Conservation (phyloP, 2,113 vertebrate genomes). For the Amphilophus citrinellus region DNA sequence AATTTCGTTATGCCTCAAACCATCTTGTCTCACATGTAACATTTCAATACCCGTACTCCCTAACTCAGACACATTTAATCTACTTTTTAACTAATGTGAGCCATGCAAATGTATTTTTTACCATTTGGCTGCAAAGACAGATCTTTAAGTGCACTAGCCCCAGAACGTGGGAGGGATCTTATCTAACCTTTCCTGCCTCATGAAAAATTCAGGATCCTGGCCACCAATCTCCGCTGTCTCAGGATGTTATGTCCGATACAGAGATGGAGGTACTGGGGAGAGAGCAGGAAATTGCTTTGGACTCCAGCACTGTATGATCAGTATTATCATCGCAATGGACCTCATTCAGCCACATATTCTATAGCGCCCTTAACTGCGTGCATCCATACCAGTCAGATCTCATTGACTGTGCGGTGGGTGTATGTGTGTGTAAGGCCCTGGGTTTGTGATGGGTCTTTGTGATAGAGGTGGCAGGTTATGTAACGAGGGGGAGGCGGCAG, state of each 20-base stretch:
- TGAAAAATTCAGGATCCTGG: conserved; percentile 82
- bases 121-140: conserved; percentile 51
- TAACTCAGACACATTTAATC: conserved; percentile 3
- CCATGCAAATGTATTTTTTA: conserved; percentile 51
- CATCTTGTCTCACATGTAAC: not conserved
- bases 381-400: conserved; percentile 29
- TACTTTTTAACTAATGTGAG: conserved; percentile 25
- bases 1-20: not conserved
- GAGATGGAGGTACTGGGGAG: conserved; percentile 56
- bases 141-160: conserved; percentile 66
- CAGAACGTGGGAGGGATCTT: conserved; percentile 74
- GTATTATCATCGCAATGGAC: conserved; percentile 52
- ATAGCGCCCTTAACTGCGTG: conserved; percentile 21
- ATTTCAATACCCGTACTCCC: not conserved
- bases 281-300: conserved; percentile 75
- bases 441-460: conserved; percentile 50
- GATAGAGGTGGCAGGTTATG: conserved; percentile 67
- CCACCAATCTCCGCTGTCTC: conserved; percentile 80
- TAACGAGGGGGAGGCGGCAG: conserved; percentile 36
- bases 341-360: conserved; percentile 53
- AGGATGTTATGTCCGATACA: conserved; percentile 77
- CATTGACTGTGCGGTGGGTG: conserved; percentile 32
- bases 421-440: conserved; percentile 22
- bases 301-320: conserved; percentile 68
- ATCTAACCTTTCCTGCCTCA: conserved; percentile 83